Base-by-base conservation (phyloP, 2,888 invertebrate species). In the Branchipolynoe longqiensis region DNA sequence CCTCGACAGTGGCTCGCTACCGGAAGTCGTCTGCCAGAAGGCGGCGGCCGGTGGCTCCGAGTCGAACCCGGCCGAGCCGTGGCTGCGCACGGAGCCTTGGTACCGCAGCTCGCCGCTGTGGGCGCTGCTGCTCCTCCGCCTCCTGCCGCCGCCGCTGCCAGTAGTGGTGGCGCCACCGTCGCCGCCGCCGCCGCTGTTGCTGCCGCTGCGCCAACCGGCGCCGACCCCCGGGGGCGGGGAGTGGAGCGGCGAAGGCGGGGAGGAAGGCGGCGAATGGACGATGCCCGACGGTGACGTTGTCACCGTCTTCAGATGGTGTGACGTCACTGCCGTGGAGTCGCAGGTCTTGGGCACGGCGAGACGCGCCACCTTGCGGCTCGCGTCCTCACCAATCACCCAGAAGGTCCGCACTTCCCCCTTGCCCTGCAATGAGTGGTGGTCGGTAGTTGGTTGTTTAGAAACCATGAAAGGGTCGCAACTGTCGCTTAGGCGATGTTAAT, bases 341-440 rank as follows among this genome's bases (percentile, higher is more conserved):
- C 38, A 33, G 36, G 25, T 6, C 28, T 1, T 40, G 22, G 84
- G 84, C 1, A 73, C 73, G 1, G 59, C 59, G 2, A 84, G 41
- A 0, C 84, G 84, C 18, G 59, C 38, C 56, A 81, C 83, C 12
- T 85, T 41, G 6, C 85, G 31, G 18, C 41, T 69, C 3, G 33
- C 36, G 48, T 88, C 87, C 78, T 88, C 87, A 33, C 88, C 88
- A 18, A 48, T 28, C 48, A 88, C 82, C 87, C 87, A 88, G 85
- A 84, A 88, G 1, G 88, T 88, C 59, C 31, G 41, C 69, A 86
- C 38, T 31, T 88, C 86, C 0, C 87, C 88, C 36, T 88, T 88
- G 14, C 88, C 88, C 88, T 88, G n/a, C n/a, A n/a, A n/a, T n/a
- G n/a, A n/a, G n/a, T 12, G 18, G 18, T 18, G 18, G 8, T 48